phyloP scores from a whole-genome alignment of 2,888 invertebrate genomes.

The Ormyrus thymus region DNA sequence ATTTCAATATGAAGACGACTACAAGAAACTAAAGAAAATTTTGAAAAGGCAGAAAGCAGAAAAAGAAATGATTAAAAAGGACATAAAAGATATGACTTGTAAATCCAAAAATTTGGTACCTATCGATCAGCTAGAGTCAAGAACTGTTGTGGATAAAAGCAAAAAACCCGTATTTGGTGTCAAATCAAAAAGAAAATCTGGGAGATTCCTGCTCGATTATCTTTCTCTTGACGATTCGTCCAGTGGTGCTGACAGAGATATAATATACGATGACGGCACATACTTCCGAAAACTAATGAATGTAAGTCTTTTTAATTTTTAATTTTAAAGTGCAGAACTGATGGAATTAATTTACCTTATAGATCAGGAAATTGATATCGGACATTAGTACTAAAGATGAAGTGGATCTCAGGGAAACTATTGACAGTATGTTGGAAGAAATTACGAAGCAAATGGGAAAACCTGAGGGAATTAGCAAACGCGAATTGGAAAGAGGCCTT shows the following conservation, averaged over 20 bases:
- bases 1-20: conserved; percentile 69
- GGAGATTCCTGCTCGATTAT: background rate
- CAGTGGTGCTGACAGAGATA: background rate
- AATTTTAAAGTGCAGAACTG: background rate
- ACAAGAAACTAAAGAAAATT: conserved; percentile 72
- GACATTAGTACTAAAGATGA: conserved; percentile 52
- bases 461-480: background rate
- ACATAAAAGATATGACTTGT: conserved; percentile 32
- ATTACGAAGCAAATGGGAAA: background rate
- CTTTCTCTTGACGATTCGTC: conserved; percentile 1
- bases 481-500: conserved; percentile 33
- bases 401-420: conserved; percentile 55
- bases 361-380: conserved; percentile 45
- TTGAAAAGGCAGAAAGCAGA: conserved; percentile 62
- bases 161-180: conserved; percentile 11
- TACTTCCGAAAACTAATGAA: conserved; percentile 44
- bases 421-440: conserved; percentile 53
- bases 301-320: conserved; percentile 28
- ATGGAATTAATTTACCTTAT: background rate
- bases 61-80: conserved; percentile 31
- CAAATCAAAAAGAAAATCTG: conserved; percentile 7
- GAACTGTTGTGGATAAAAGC: background rate
- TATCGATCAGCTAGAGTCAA: conserved; percentile 1
- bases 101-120: conserved; percentile 29
- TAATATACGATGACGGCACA: conserved; percentile 15